phyloP scores from a whole-genome alignment of 2,797 vertebrate genomes.

The Dryobates pubescens region DNA sequence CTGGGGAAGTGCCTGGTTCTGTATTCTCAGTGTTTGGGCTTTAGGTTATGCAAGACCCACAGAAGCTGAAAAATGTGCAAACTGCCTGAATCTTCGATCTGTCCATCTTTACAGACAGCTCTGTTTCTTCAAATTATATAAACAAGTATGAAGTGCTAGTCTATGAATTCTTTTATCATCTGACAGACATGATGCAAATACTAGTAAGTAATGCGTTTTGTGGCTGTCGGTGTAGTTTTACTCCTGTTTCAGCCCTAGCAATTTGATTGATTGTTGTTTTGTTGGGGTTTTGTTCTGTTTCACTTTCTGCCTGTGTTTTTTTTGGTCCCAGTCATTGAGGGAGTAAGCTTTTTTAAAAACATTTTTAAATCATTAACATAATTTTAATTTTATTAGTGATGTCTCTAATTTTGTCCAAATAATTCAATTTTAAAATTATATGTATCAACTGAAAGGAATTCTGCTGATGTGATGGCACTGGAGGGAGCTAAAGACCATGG shows the following conservation, averaged over 20 bases:
- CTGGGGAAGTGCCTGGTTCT: neutral
- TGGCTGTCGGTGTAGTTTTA: neutral
- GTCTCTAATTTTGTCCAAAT: neutral
- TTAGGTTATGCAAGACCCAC: neutral
- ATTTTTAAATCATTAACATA: neutral
- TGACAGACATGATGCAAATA: neutral
- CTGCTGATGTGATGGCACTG: neutral
- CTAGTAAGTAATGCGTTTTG: neutral
- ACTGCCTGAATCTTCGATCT: neutral
- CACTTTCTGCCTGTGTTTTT: neutral
- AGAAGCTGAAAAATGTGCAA: neutral
- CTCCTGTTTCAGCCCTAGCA: neutral
- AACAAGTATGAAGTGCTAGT: neutral
- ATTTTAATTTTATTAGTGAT: neutral
- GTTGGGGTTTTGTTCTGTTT: too few species aligned
- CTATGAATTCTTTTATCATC: neutral
- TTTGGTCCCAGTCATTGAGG: neutral
- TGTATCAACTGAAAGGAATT: neutral
- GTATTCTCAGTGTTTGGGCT: neutral
- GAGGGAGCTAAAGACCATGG: constrained; percentile 31
- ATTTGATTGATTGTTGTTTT: neutral
- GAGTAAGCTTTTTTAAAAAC: neutral
- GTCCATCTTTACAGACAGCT: neutral
- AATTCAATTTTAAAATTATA: neutral
- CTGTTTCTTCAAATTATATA: neutral